phyloP scores from a whole-genome alignment of 30 jellyfish, hydroid and myxozoan species.

The Cassiopea andromeda region DNA sequence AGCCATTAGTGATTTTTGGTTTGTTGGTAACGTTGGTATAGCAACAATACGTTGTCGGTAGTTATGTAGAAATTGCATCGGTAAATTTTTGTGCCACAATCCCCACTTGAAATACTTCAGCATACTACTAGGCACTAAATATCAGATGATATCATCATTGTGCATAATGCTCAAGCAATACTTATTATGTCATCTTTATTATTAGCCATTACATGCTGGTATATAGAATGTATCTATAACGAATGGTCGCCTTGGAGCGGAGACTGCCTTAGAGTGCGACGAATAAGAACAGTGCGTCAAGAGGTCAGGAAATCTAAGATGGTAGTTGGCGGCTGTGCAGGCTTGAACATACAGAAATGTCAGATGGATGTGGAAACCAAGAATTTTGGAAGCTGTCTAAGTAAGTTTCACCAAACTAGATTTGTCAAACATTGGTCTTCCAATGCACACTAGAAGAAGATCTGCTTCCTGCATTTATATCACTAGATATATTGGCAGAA shows the following conservation, averaged over 20 bases:
- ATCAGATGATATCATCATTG: no score
- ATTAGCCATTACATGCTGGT: constrained; percentile 67
- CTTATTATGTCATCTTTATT: background rate
- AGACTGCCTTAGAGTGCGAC: constrained; percentile 34
- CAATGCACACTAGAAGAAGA: no score
- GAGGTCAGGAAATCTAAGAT: constrained; percentile 61
- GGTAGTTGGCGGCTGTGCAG: constrained; percentile 79
- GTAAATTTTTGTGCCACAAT: no score
- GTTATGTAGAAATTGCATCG: no score
- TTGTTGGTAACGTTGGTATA: no score
- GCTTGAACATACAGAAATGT: constrained; percentile 42
- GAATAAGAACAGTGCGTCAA: constrained; percentile 67
- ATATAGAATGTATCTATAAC: constrained; percentile 56
- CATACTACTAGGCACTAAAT: no score
- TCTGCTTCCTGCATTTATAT: no score
- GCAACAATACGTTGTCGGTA: no score
- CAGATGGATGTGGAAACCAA: constrained; percentile 41
- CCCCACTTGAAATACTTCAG: no score
- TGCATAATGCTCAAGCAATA: background rate
- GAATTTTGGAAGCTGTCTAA: constrained; percentile 45
- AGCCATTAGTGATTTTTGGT: no score
- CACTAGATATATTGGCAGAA: no score
- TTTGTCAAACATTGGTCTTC: no score
- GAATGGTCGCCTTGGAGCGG: constrained; percentile 86
- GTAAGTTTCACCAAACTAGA: constrained; percentile 15